A percentile compares a stretch with the other conserved stretches of the same genome.
These are phyloP conservation scores for Sigmodon hispidus DNA, from an alignment of 2,113 vertebrate genomes.

Conservation along the genomic window DNA sequence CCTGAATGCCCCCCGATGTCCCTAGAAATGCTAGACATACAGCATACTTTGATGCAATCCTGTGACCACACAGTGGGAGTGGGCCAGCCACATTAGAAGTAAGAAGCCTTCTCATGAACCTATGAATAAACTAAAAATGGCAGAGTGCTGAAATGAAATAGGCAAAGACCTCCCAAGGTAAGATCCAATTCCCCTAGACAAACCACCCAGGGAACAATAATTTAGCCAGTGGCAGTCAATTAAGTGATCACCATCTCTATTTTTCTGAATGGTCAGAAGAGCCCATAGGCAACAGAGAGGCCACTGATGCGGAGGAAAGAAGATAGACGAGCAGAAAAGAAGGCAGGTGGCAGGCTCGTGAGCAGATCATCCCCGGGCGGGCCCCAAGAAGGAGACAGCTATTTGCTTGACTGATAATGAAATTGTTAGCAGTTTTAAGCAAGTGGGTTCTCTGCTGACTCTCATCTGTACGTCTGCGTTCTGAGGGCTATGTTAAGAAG, in stretches of 20 bases:
- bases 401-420: neutral
- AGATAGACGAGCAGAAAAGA: neutral
- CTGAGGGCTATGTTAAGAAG: constrained; percentile 13
- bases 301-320: neutral
- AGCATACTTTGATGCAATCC: neutral
- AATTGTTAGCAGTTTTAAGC: constrained; percentile 25
- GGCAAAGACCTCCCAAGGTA: neutral
- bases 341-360: neutral
- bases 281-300: neutral
- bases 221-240: neutral
- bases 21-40: neutral
- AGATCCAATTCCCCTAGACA: neutral
- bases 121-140: neutral
- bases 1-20: neutral
- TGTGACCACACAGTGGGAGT: neutral
- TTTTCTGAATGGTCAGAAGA: constrained; percentile 11
- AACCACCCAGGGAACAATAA: neutral
- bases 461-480: neutral
- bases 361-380: neutral
- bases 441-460: constrained; percentile 42
- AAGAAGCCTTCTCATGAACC: neutral
- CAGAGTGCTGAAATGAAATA: neutral
- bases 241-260: neutral
- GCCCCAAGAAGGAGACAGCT: constrained; percentile 7
- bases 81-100: neutral